Evolutionary conservation across 2,113 vertebrate genomes (phyloP), one percentile per base, ranked within the genome.

Genomic region (Noturus placidus): DNA sequence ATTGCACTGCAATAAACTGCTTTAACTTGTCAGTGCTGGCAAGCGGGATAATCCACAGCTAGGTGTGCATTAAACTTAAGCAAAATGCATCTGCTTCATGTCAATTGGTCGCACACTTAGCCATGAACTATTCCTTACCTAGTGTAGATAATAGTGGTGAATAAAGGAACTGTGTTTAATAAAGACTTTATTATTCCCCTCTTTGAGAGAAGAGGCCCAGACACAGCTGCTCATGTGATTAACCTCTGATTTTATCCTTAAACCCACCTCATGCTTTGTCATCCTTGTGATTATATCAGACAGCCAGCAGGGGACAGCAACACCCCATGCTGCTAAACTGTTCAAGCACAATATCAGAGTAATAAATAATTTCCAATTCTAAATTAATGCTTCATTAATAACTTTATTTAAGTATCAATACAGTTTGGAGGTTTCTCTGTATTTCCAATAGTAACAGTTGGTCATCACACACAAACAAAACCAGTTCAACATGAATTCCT

Each of bases 391-490:
- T 78, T 78, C 76, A 78, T 78, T 78, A 52, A 78, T 78, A 78
- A 78, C 76, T 78, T 78, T 78, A 78, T 78, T 78, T 42, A 11
- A 42, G 42, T 86, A 65, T 86, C 19, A 88, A 86, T 81, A 88
- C 88, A 82, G 67, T 70, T 30, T 19, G 78, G 56, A 76, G 82
- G 72, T 88, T 88, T 86, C 83, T 86, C 81, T 30, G 79, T 69
- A 70, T 50, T 82, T 88, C 76, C 78, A 83, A 30, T 59, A 86
- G 84, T 59, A 77, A 88, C 56, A 86, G 52, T 15, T 86, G 65
- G 42, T 83, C 84, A 38, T 83, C 74, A 76, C 82, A 90, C 54
- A 88, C 84, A 88, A 70, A 87, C 70, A 90, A 33, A 78, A 77
- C 56, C 77, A 77, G 33, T 79, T 86, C 14, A 57, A 86, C 30